These are phyloP conservation scores for Elaeidobius kamerunicus DNA, from an alignment of 2,888 invertebrate genomes.

Conservation along the genomic window DNA sequence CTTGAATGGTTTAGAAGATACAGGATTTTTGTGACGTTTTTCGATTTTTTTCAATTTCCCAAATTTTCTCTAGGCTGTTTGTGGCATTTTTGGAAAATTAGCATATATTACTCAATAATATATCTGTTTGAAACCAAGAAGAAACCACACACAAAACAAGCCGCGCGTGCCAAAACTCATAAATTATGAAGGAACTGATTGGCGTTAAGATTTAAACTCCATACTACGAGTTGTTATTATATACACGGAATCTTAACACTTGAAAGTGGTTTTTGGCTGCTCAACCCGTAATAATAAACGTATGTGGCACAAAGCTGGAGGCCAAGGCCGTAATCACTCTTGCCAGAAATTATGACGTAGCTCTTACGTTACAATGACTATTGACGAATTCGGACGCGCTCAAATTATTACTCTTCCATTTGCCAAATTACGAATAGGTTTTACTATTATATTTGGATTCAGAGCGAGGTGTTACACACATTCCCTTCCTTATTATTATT, in stretches of 20 bases:
- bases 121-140: too few species aligned
- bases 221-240: slow-evolving; percentile 12
- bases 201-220: slow-evolving; percentile 5
- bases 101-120: too few species aligned
- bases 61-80: too few species aligned
- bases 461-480: too few species aligned
- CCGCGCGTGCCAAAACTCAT: slow-evolving; percentile 8
- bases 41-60: too few species aligned
- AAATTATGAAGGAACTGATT: slow-evolving; percentile 9
- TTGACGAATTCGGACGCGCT: slow-evolving; percentile 8
- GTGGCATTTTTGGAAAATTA: too few species aligned
- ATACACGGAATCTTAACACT: slow-evolving; percentile 22
- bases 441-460: too few species aligned
- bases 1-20: too few species aligned
- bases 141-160: neutral
- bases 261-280: slow-evolving; percentile 20
- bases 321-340: slow-evolving; percentile 25
- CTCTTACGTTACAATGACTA: slow-evolving; percentile 7
- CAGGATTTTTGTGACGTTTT: too few species aligned
- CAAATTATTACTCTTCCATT: slow-evolving; percentile 1
- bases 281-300: slow-evolving; percentile 20
- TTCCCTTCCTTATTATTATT: too few species aligned
- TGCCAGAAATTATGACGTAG: slow-evolving; percentile 26
- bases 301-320: slow-evolving; percentile 19
- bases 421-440: neutral